These are phyloP conservation scores for Epiblema foenella DNA, from an alignment of 2,888 invertebrate species.

Conservation along the genomic window DNA sequence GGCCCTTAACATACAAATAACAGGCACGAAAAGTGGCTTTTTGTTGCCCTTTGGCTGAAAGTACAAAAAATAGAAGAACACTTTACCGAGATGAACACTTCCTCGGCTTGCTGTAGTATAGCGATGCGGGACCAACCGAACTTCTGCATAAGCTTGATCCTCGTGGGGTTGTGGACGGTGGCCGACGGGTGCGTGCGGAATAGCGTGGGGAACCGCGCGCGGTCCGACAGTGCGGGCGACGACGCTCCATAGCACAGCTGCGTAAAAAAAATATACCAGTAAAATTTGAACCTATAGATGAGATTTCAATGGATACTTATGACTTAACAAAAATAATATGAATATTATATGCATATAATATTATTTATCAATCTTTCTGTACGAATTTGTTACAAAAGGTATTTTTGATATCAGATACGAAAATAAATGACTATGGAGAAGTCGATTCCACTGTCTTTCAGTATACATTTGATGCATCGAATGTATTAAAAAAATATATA, in stretches of 20 bases:
- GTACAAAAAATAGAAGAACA: not conserved
- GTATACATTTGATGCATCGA: too few species aligned
- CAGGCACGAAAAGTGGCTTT: not conserved
- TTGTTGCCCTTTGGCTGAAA: too few species aligned
- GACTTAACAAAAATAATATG: too few species aligned
- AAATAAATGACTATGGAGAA: too few species aligned
- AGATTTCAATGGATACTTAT: too few species aligned
- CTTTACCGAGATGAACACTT: conserved; percentile 96
- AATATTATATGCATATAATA: too few species aligned
- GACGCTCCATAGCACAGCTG: conserved; percentile 99
- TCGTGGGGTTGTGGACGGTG: conserved; percentile 98
- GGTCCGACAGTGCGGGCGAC: conserved; percentile 98
- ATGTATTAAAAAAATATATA: too few species aligned
- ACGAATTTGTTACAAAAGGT: too few species aligned
- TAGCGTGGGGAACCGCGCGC: conserved; percentile 98
- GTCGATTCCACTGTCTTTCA: too few species aligned
- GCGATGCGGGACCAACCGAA: conserved; percentile 99
- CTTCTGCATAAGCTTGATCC: conserved; percentile 98
- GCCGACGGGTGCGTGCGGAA: conserved; percentile 99
- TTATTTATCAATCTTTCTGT: too few species aligned
- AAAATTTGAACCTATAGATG: too few species aligned
- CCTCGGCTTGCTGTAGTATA: conserved; percentile 99
- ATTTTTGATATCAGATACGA: too few species aligned
- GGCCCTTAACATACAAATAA: not conserved
- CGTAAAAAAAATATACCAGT: not conserved